phyloP scores from a whole-genome alignment of 1,140 invertebrate genomes.

The Delia radicum region DNA sequence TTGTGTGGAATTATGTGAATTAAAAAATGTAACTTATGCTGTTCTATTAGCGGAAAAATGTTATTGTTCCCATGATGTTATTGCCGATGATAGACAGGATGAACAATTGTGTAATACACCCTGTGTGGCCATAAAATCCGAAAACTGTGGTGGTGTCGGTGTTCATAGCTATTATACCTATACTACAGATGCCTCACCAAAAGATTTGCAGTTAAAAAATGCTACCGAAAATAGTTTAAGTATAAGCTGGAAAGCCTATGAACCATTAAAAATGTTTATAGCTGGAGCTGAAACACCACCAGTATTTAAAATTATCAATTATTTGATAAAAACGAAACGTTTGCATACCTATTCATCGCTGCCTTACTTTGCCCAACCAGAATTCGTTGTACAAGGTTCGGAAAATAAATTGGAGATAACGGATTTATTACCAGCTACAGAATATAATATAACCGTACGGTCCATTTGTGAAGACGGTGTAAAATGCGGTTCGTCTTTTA shows the following conservation, averaged over 20 bases:
- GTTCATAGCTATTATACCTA: conserved; percentile 59
- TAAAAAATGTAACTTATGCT: conserved; percentile 39
- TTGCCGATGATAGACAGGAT: conserved; percentile 38
- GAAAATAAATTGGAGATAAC: conserved; percentile 59
- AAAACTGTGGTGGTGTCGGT: conserved; percentile 59
- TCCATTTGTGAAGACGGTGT: conserved; percentile 61
- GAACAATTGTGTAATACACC: conserved; percentile 54
- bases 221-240: conserved; percentile 59
- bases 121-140: conserved; percentile 59
- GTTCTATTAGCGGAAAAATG: conserved; percentile 45
- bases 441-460: conserved; percentile 69
- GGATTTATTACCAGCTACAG: conserved; percentile 70
- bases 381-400: conserved; percentile 58
- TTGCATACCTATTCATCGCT: conserved; percentile 56
- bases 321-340: conserved; percentile 57
- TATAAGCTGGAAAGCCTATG: conserved; percentile 57
- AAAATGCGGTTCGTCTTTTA: conserved; percentile 60
- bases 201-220: conserved; percentile 56
- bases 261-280: conserved; percentile 40
- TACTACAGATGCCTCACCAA: conserved; percentile 52
- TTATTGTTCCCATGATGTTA: conserved; percentile 41
- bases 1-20: conserved; percentile 50
- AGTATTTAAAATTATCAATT: conserved; percentile 54
- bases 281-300: conserved; percentile 32
- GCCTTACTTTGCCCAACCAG: conserved; percentile 39